phyloP scores from a whole-genome alignment of 2,888 invertebrate species.

The Brachypalpus laphriformis region DNA sequence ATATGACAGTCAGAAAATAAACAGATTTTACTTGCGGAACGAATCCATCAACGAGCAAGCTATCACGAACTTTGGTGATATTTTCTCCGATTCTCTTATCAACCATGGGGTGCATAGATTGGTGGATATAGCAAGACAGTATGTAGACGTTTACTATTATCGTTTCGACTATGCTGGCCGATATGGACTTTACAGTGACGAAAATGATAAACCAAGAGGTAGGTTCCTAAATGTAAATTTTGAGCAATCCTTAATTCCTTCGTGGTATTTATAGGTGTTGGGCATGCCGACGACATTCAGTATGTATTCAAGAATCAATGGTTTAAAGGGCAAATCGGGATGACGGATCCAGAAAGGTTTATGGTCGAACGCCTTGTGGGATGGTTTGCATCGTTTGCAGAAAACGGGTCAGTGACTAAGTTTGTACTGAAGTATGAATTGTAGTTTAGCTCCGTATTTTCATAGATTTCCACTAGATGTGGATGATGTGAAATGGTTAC shows the following conservation, averaged over 20 bases:
- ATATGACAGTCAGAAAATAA: not conserved
- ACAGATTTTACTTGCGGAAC: constrained; percentile 75
- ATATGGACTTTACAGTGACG: constrained; percentile 83
- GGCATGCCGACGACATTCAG: constrained; percentile 79
- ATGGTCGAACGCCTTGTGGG: constrained; percentile 82
- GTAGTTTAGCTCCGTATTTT: not conserved
- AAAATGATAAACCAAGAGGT: constrained; percentile 80
- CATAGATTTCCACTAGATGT: constrained; percentile 12
- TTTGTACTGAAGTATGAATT: not conserved
- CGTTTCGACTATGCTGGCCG: constrained; percentile 85
- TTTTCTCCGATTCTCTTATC: constrained; percentile 85
- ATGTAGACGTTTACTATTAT: constrained; percentile 85
- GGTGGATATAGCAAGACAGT: constrained; percentile 84
- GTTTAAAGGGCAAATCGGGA: constrained; percentile 77
- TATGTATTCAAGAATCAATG: constrained; percentile 77
- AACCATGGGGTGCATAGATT: constrained; percentile 85
- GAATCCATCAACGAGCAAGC: constrained; percentile 41
- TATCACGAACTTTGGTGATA: constrained; percentile 78
- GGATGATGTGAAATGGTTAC: constrained; percentile 35
- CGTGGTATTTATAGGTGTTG: constrained; percentile 65
- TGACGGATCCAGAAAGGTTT: constrained; percentile 80
- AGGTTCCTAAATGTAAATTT: not conserved
- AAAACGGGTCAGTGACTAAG: constrained; percentile 76
- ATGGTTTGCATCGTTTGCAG: constrained; percentile 82
- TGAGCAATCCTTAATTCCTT: not conserved